phyloP scores from a whole-genome alignment of 2,113 vertebrate species.

The Pangasianodon gigas region DNA sequence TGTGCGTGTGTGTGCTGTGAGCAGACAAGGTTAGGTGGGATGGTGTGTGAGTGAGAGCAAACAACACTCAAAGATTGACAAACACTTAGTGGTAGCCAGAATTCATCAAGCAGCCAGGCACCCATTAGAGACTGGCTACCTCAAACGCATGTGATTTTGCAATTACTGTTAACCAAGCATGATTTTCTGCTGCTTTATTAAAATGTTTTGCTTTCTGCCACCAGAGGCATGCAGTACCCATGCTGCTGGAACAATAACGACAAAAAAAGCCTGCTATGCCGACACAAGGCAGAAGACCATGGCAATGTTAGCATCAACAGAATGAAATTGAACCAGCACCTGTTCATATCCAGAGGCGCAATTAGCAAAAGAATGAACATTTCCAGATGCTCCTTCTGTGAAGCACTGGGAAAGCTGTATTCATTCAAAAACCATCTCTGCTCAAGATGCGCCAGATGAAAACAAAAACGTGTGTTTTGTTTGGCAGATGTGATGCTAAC shows the following conservation, averaged over 20 bases:
- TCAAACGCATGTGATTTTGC: conserved; percentile 42
- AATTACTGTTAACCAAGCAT: conserved; percentile 42
- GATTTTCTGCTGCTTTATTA: conserved; percentile 27
- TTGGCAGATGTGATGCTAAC: conserved; percentile 8
- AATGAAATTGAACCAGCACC: conserved; percentile 39
- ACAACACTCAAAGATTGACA: conserved; percentile 8
- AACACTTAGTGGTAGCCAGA: conserved; percentile 24
- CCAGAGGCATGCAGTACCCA: conserved; percentile 33
- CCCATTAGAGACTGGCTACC: conserved; percentile 35
- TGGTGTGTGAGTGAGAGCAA: conserved; percentile 16
- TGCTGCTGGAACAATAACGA: background rate
- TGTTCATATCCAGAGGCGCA: conserved; percentile 28
- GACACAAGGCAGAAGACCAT: conserved; percentile 18
- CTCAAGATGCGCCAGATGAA: background rate
- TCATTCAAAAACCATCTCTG: conserved; percentile 5
- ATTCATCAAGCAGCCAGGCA: conserved; percentile 46
- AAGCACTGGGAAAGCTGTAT: background rate
- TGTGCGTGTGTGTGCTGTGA: conserved; percentile 1
- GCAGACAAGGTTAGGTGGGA: background rate
- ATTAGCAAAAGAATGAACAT: conserved; percentile 42
- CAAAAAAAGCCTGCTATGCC: background rate
- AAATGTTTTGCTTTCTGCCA: conserved; percentile 19
- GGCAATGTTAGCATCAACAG: conserved; percentile 35
- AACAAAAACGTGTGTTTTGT: conserved; percentile 1
- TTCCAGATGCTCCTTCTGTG: conserved; percentile 39